Conservation (phyloP, 2,888 invertebrate genomes). For the Sminthurinus aureus region DNA sequence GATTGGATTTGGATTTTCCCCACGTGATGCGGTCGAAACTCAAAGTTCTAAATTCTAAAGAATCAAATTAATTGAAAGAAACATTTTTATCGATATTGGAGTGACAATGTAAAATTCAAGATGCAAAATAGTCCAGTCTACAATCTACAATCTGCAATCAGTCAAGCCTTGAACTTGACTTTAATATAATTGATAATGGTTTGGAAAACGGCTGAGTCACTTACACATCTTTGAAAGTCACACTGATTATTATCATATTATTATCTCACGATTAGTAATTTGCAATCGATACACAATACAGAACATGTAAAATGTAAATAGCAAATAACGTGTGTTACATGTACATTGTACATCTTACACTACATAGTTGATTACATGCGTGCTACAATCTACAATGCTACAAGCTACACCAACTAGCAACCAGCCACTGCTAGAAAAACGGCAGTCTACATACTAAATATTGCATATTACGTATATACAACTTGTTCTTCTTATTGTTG, state of each 20-base stretch:
- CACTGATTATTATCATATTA: background rate
- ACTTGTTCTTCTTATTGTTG: too few species aligned
- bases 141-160: background rate
- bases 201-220: slow-evolving; percentile 13
- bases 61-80: background rate
- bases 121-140: background rate
- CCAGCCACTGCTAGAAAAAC: too few species aligned
- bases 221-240: slow-evolving; percentile 17
- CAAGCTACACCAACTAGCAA: background rate
- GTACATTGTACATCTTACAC: background rate
- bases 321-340: background rate
- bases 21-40: too few species aligned
- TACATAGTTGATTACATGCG: background rate
- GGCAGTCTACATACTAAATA: too few species aligned
- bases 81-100: background rate
- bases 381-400: background rate
- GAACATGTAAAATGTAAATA: too few species aligned
- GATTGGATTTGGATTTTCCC: background rate
- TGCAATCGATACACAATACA: slow-evolving; percentile 9
- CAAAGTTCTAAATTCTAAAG: too few species aligned
- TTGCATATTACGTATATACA: background rate
- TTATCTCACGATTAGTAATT: slow-evolving; percentile 8
- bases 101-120: background rate
- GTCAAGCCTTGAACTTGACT: slow-evolving; percentile 18
- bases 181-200: background rate